phyloP scores from a whole-genome alignment of 2,888 invertebrate species.

The Polydrusus pterygomalis region DNA sequence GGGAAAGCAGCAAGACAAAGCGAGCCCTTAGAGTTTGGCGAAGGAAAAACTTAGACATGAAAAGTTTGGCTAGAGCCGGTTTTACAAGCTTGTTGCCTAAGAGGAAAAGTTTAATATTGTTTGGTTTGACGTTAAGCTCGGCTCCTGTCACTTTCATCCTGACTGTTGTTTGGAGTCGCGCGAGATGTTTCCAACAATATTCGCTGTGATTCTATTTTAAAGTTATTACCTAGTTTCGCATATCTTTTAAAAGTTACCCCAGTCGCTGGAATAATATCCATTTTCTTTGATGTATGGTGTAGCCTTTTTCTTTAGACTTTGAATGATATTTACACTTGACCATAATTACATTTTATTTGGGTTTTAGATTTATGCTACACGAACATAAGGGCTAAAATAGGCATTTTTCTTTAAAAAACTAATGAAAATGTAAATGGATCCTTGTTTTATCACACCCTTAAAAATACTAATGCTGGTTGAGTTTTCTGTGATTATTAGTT shows the following conservation, averaged over 20 bases:
- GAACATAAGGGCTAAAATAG: not conserved
- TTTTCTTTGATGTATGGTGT: constrained; percentile 54
- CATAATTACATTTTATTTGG: not conserved
- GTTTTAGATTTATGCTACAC: not conserved
- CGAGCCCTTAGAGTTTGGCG: constrained; percentile 67
- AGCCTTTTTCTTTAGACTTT: constrained; percentile 22
- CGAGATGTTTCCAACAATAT: constrained; percentile 70
- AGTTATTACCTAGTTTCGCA: constrained; percentile 70
- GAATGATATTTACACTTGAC: constrained; percentile 22
- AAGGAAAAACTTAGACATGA: constrained; percentile 72
- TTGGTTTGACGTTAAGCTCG: constrained; percentile 73
- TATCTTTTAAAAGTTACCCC: constrained; percentile 61
- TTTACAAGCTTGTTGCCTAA: constrained; percentile 71
- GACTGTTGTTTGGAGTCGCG: constrained; percentile 70
- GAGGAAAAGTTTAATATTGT: constrained; percentile 74
- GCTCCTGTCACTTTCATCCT: constrained; percentile 73
- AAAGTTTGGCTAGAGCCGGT: constrained; percentile 70
- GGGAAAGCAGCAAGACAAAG: constrained; percentile 67
- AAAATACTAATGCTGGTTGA: no score
- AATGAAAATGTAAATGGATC: no score
- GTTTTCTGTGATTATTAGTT: no score
- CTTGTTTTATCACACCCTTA: no score
- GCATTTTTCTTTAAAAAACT: no score
- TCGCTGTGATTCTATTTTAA: constrained; percentile 67
- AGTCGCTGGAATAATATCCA: constrained; percentile 54